Evolutionary conservation across 2,888 invertebrate species (phyloP).

Genomic region (Eupithecia dodoneata): DNA sequence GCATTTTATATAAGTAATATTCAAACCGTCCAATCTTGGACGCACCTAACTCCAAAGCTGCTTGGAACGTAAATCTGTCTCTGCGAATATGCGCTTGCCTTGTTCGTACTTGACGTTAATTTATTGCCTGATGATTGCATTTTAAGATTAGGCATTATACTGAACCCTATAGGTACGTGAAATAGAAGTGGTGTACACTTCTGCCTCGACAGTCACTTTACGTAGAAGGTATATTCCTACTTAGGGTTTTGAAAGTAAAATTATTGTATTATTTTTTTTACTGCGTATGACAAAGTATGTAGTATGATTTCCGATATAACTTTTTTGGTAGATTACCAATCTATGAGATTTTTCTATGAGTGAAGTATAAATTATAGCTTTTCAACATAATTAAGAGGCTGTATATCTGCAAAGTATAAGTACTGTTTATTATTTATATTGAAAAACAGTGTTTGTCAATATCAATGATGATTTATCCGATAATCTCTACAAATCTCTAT

Average conservation of each 20-base stretch:
- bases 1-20: neutral
- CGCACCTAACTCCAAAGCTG: neutral
- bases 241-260: neutral
- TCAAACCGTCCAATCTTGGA: conserved; percentile 2
- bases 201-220: neutral
- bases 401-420: neutral
- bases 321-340: neutral
- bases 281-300: no score
- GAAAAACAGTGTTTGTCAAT: neutral
- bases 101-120: conserved; percentile 25
- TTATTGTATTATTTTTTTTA: no score
- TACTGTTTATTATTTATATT: neutral
- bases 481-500: conserved; percentile 3
- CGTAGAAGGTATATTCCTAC: neutral
- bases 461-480: neutral
- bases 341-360: neutral
- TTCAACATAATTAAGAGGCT: neutral
- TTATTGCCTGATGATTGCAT: conserved; percentile 24
- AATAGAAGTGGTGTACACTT: neutral
- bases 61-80: conserved; percentile 41
- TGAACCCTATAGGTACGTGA: neutral
- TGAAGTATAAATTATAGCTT: no score
- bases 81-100: conserved; percentile 28
- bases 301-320: neutral
- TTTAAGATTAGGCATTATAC: conserved; percentile 20